Evolutionary conservation across 1,140 invertebrate species (phyloP).

Genomic region (Linepithema humile): DNA sequence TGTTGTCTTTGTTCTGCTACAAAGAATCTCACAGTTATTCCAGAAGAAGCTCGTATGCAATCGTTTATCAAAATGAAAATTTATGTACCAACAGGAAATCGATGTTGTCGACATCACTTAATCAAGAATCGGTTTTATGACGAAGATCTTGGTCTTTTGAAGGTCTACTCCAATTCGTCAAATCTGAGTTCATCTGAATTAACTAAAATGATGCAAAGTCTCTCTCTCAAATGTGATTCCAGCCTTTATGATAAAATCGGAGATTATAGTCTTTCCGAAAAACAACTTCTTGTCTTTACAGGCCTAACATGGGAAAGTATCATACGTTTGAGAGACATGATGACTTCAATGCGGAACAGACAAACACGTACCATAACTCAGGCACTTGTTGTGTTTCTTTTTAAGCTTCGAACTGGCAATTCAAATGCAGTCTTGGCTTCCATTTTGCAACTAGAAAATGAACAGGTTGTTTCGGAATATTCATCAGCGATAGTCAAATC

Average conservation of each 20-base stretch:
- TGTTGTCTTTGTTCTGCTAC: conserved; percentile 45
- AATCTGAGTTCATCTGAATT: background rate
- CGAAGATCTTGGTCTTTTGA: background rate
- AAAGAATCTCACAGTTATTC: conserved; percentile 23
- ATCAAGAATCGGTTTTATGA: conserved; percentile 47
- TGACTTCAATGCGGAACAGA: conserved; percentile 47
- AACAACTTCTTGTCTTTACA: conserved; percentile 63
- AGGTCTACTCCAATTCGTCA: background rate
- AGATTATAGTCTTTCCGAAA: conserved; percentile 57
- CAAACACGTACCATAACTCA: conserved; percentile 43
- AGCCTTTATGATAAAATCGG: conserved; percentile 59
- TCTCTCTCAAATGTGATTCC: background rate
- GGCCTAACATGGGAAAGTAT: conserved; percentile 68
- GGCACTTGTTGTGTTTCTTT: conserved; percentile 70
- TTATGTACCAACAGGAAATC: conserved; percentile 62
- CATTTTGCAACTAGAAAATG: conserved; percentile 62
- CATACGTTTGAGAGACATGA: conserved; percentile 49
- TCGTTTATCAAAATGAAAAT: conserved; percentile 48
- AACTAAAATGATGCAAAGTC: background rate
- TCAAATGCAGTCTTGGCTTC: conserved; percentile 64
- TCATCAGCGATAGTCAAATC: conserved; percentile 57
- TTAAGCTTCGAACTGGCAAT: conserved; percentile 73
- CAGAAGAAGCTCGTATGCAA: conserved; percentile 59
- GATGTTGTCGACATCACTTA: conserved; percentile 61
- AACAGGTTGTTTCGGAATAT: conserved; percentile 69